These are phyloP conservation scores for Omphaloscelis lunosa DNA, from an alignment of 2,888 invertebrate species.

Conservation along the genomic window DNA sequence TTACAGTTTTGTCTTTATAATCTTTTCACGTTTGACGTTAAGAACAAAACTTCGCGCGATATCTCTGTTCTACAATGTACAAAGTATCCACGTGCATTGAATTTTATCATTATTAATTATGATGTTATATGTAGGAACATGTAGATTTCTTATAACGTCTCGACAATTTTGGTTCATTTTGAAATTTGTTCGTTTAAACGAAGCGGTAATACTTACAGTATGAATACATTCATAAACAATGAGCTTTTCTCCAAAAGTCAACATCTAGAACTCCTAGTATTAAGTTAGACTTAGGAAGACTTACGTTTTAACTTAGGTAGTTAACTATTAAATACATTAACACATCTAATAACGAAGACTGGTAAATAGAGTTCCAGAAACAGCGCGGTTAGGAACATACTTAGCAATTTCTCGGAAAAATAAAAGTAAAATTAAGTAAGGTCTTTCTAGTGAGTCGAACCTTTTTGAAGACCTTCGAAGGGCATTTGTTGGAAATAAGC, in stretches of 20 bases:
- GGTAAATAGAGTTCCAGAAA: neutral
- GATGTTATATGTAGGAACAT: slow-evolving; percentile 7
- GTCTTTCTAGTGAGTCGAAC: neutral
- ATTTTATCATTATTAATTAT: slow-evolving; percentile 50
- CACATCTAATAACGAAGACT: neutral
- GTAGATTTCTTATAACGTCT: neutral
- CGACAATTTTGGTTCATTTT: slow-evolving; percentile 4
- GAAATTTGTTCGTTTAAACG: slow-evolving; percentile 13
- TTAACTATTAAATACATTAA: slow-evolving; percentile 3
- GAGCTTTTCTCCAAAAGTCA: slow-evolving; percentile 2
- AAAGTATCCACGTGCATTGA: slow-evolving; percentile 49
- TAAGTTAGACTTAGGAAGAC: neutral
- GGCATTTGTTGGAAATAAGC: slow-evolving; percentile 7
- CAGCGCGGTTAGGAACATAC: neutral
- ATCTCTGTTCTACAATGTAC: slow-evolving; percentile 47
- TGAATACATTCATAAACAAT: neutral
- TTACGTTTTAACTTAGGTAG: slow-evolving; percentile 5
- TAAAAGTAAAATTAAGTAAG: neutral
- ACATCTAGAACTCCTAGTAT: neutral
- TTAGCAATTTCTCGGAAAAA: neutral
- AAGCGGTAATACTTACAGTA: neutral
- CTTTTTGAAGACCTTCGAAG: neutral
- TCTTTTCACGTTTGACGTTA: slow-evolving; percentile 61
- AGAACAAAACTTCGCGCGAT: slow-evolving; percentile 58
- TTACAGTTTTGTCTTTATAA: slow-evolving; percentile 55